Base-by-base conservation (phyloP, 2,113 vertebrate species). In the Chaetura pelagica region DNA sequence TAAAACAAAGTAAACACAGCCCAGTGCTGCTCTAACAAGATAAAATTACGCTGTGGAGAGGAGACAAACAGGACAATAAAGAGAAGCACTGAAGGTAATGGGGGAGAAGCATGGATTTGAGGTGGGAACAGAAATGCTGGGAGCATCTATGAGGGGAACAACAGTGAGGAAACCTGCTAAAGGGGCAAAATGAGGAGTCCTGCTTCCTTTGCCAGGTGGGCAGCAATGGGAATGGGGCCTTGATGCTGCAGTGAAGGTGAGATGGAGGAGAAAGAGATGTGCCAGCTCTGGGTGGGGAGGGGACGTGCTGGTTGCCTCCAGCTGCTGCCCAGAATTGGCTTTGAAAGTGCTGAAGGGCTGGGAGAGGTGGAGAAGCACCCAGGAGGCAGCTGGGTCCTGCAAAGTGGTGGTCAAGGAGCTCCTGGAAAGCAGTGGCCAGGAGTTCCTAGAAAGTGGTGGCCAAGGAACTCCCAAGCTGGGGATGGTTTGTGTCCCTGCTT, bases 1-100 rank as follows among this genome's bases (percentile, higher is more conserved):
- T 92, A 84, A 95, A 93, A 79, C 93, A 87, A 87, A 94, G 88
- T 57, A 94, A 96, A 95, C 67, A 92, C 1, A 35, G 82, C 35
- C 51, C 27, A 0, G 68, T 2, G 0, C 27, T 1, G 7, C 74
- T 79, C 13, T 32, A 63, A 91, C 66, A 57, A 87, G 93, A 75
- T 57, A 68, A 92, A 96, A 96, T 83, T 40, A 40, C 72, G 2
- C 44, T 0, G 67, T 44, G 64, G 84, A 84, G 84, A 68, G 87
- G 78, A 94, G 93, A 74, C 92, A 83, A 96, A n/a, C 74, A 89
- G 84, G 68, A 40, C 93, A 75, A 90, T 80, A 29, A 64, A 78
- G 87, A 74, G 87, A 68, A 94, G 23, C 55, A 22, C 82, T 84
- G 67, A 1, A 32, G 7, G 6, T 52, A 80, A 20, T 3, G 0